These are phyloP conservation scores for Centropyge bicolor DNA, from an alignment of 2,797 vertebrate genomes.

Conservation along the genomic window DNA sequence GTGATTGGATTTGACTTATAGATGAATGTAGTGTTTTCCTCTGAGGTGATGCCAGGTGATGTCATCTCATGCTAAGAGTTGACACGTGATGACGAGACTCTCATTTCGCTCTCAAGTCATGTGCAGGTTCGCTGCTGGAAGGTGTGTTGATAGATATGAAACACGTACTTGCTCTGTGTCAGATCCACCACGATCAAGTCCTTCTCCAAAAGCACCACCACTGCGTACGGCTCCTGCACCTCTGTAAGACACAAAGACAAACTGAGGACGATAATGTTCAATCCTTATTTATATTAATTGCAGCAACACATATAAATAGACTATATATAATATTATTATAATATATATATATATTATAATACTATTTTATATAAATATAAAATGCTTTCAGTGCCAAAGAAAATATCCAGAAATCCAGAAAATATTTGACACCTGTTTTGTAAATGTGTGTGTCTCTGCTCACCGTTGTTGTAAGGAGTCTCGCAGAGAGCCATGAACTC, in stretches of 20 bases:
- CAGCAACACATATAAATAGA: neutral
- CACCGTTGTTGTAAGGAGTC: slow-evolving; percentile 97
- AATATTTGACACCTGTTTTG: neutral
- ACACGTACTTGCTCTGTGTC: slow-evolving; percentile 95
- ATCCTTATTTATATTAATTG: neutral
- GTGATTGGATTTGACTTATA: slow-evolving; percentile 5
- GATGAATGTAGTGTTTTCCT: slow-evolving; percentile 1
- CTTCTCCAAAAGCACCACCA: slow-evolving; percentile 96
- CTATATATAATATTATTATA: no score
- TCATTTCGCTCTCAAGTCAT: neutral
- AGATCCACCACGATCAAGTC: slow-evolving; percentile 98
- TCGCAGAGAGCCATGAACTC: slow-evolving; percentile 98
- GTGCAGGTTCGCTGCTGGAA: neutral
- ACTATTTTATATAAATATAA: no score
- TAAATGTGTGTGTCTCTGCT: slow-evolving; percentile 61
- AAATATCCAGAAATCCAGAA: neutral
- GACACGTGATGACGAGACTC: slow-evolving; percentile 1
- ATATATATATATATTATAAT: no score
- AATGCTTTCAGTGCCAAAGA: neutral
- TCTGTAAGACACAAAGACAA: slow-evolving; percentile 83
- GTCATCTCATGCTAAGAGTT: neutral
- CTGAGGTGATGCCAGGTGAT: neutral
- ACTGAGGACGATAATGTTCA: slow-evolving; percentile 15
- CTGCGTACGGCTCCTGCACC: slow-evolving; percentile 97
- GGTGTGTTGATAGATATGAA: slow-evolving; percentile 1